Base-by-base conservation (phyloP, 2,888 invertebrate species). In the Parasteatoda lunata region DNA sequence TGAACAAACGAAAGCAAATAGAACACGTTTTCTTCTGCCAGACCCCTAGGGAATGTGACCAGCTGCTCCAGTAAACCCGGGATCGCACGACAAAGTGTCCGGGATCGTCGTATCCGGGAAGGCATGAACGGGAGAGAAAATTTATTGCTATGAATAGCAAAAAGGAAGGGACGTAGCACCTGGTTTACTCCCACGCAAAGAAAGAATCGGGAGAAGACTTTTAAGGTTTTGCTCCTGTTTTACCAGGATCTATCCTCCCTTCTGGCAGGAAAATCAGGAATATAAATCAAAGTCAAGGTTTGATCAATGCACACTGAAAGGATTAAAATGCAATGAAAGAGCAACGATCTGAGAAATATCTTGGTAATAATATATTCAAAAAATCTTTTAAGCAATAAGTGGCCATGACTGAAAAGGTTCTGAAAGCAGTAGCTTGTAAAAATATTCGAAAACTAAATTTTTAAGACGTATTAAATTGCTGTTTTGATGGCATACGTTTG, bases 81-180 rank as follows among this genome's bases (percentile, higher is more conserved):
- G 80, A 86, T 86, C 85, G 85, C 85, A 86, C 85, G 85, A 86
- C 85, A 86, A 86, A 80, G 80, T 86, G 85, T 86, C 85, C 85
- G 85, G 85, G 85, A 86, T 54, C 80, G 85, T 86, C 85, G 80
- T 84, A 84, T 77, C 83, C 83, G 83, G 83, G 77, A 84, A 84
- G 72, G 83, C 77, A 84, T 84, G 71, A 70, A 59, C 71, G 70
- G 71, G 79, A 65, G 76, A 11, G 83, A 48, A 73, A 86, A 86
- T 86, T 86, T 86, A 86, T 86, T 86, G 80, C 85, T 30, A 80
- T 76, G 85, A 75, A 80, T 86, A 86, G 79, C 76, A 80, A 86
- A 86, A 86, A 86, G 84, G 84, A 78, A n/a, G 59, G 73, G 77
- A 71, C 51, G 52, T 45, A 54, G 51, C 83, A 84, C 77, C 66